phyloP scores from a whole-genome alignment of 2,113 vertebrate species.

The Austrofundulus limnaeus region DNA sequence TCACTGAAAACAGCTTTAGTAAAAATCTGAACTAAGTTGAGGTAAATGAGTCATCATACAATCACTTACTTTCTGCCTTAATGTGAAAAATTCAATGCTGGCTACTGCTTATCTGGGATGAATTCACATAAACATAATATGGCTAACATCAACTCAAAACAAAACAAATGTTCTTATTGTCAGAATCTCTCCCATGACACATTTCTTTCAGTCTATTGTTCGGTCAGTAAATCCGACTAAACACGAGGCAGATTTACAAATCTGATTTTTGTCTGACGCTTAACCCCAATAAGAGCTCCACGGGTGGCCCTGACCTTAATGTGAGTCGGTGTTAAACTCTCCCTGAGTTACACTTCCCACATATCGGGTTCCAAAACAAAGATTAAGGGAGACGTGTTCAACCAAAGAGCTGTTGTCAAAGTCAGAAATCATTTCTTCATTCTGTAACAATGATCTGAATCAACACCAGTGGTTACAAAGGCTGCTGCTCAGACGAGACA shows the following conservation, averaged over 20 bases:
- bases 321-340: conserved; percentile 42
- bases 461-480: too few relatives aligned
- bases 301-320: conserved; percentile 53
- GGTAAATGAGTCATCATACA: too few relatives aligned
- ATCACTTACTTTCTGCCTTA: too few relatives aligned
- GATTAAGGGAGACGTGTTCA: conserved; percentile 36
- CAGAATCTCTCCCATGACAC: not conserved
- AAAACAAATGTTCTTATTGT: too few relatives aligned
- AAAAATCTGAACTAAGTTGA: too few relatives aligned
- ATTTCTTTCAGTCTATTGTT: conserved; percentile 11
- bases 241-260: conserved; percentile 31
- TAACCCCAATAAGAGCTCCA: conserved; percentile 67
- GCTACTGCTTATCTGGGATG: too few relatives aligned
- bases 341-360: conserved; percentile 10
- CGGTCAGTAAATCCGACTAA: conserved; percentile 18
- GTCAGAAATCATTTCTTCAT: too few relatives aligned
- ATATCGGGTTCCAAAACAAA: conserved; percentile 46
- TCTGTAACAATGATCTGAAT: too few relatives aligned
- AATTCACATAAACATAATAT: too few relatives aligned
- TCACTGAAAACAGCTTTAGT: too few relatives aligned
- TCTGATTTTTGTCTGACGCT: conserved; percentile 59
- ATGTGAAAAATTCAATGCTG: too few relatives aligned
- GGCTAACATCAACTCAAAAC: not conserved
- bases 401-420: not conserved
- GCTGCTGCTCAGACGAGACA: too few relatives aligned